Evolutionary conservation across 2,888 invertebrate genomes (phyloP).

Genomic region (Chloromyia formosa): DNA sequence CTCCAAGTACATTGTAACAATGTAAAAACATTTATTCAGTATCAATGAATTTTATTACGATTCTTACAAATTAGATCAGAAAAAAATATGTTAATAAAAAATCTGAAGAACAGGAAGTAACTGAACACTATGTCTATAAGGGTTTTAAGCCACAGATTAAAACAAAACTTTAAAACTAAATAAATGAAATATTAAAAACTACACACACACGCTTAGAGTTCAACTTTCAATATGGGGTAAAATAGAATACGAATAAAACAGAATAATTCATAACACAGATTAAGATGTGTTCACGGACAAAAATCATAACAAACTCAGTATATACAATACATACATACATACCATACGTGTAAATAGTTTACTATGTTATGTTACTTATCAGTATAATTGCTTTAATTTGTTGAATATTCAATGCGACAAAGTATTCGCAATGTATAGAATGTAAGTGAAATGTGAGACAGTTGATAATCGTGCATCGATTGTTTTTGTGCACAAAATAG

Average conservation of each 20-base stretch:
- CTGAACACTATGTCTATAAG: constrained; percentile 6
- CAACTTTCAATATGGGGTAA: constrained; percentile 10
- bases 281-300: too few relatives aligned
- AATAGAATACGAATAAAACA: neutral
- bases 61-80: neutral
- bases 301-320: too few relatives aligned
- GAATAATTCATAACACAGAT: neutral
- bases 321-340: neutral
- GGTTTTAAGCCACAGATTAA: constrained; percentile 32
- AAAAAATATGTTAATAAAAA: too few relatives aligned
- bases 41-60: too few relatives aligned
- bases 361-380: neutral
- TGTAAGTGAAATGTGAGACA: too few relatives aligned
- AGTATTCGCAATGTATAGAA: neutral
- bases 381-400: neutral
- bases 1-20: constrained; percentile 27
- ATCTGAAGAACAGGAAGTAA: too few relatives aligned
- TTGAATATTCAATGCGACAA: neutral
- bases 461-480: too few relatives aligned
- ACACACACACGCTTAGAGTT: constrained; percentile 23
- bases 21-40: too few relatives aligned
- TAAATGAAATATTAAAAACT: neutral
- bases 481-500: too few relatives aligned
- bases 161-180: too few relatives aligned
- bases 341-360: neutral